These are phyloP conservation scores for Rotaria socialis DNA, from an alignment of 2,888 invertebrate species.

Conservation along the genomic window DNA sequence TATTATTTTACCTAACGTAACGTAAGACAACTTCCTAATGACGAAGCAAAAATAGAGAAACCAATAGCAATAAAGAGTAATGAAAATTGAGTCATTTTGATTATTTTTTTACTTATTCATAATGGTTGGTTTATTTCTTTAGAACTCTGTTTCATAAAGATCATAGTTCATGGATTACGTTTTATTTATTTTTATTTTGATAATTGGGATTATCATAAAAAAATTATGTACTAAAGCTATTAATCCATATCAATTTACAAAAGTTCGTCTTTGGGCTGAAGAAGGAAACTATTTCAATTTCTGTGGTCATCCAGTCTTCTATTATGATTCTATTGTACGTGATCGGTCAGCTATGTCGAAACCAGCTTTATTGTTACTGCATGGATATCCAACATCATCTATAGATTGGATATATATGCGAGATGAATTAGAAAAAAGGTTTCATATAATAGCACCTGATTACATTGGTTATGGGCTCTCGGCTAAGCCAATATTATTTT, in stretches of 20 bases:
- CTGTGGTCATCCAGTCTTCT: neutral
- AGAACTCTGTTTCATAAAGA: too few relatives aligned
- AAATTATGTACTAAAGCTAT: neutral
- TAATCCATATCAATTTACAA: neutral
- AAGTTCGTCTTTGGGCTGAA: neutral
- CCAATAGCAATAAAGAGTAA: too few relatives aligned
- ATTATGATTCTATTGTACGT: neutral
- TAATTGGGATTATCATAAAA: neutral
- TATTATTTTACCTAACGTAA: neutral
- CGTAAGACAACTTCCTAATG: too few relatives aligned
- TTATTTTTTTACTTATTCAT: too few relatives aligned
- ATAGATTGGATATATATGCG: conserved; percentile 55
- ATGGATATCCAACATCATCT: conserved; percentile 57
- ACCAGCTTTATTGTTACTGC: conserved; percentile 51
- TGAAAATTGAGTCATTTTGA: too few relatives aligned
- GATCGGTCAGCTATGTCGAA: neutral
- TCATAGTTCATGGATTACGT: neutral
- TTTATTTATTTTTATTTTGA: neutral
- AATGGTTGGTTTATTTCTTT: too few relatives aligned
- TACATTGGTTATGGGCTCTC: conserved; percentile 58
- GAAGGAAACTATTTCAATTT: conserved; percentile 3
- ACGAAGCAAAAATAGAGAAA: too few relatives aligned
- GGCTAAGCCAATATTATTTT: conserved; percentile 56
- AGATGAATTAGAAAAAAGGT: neutral
- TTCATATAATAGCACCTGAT: conserved; percentile 53